Evolutionary conservation across 2,797 vertebrate species (phyloP).

Genomic region (Acanthurus leucopareius): DNA sequence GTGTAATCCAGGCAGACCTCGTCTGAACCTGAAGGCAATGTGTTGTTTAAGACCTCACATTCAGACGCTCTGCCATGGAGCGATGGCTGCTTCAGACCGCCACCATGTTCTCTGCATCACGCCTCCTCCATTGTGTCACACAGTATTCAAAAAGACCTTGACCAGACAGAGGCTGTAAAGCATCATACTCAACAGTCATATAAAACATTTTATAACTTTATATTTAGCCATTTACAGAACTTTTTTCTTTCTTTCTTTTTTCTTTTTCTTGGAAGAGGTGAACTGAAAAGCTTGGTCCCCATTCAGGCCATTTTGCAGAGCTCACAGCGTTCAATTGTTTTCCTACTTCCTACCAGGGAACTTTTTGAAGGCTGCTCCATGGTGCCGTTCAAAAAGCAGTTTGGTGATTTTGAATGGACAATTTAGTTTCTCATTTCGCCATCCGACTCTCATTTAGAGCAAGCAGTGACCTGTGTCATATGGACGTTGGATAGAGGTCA

Average conservation of each 20-base stretch:
- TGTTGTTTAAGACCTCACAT: constrained; percentile 30
- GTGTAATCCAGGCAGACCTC: constrained; percentile 69
- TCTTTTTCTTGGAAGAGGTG: constrained; percentile 26
- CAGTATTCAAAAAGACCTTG: constrained; percentile 26
- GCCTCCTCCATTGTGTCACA: constrained; percentile 17
- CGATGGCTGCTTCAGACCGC: constrained; percentile 29
- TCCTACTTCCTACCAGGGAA: constrained; percentile 56
- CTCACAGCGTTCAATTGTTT: constrained; percentile 65
- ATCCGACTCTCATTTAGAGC: constrained; percentile 62
- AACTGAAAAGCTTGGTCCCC: constrained; percentile 36
- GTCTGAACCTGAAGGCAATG: constrained; percentile 45
- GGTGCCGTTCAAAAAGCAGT: constrained; percentile 55
- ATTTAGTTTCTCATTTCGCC: constrained; percentile 75
- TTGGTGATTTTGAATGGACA: constrained; percentile 78
- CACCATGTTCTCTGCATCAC: constrained; percentile 29
- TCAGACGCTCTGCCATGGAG: constrained; percentile 6
- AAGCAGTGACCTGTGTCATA: constrained; percentile 78
- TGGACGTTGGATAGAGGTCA: constrained; percentile 71
- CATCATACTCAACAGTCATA: neutral
- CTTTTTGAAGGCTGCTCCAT: constrained; percentile 61
- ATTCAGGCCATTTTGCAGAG: constrained; percentile 51
- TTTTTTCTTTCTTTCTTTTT: neutral
- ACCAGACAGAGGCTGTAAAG: constrained; percentile 7
- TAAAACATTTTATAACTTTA: constrained; percentile 37
- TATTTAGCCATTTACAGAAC: constrained; percentile 38